Base-by-base conservation (phyloP, 23 tunicate species). In the Halocynthia aurantium region DNA sequence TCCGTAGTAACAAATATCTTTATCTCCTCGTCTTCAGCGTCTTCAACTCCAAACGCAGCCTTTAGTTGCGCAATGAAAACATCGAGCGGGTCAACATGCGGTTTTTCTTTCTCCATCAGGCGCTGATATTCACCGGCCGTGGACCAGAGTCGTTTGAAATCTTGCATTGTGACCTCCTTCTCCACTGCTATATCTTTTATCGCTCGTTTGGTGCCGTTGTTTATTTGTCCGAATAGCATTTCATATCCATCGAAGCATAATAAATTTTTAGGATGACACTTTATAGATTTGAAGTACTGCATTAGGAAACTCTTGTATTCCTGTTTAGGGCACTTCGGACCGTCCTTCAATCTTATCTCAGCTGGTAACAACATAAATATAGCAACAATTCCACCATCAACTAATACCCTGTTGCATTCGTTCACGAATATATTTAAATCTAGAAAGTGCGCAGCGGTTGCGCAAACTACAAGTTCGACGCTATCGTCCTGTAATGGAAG, bases 371-470 rank as follows among this genome's bases (percentile, higher is more conserved):
- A 65, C 17, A 49, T 65, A 2, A 20, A 65, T 20, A 65, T 65
- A 10, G 70, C 70, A 5, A 65, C 70, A 65, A 40, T 20, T 15
- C 70, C 70, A 65, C 19, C 19, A 15, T 40, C 10, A 20, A 20
- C 31, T 6, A 65, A 65, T 65, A 65, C 70, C 31, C 70, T 11
- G 31, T 65, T 65, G 19, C 70, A 65, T 65, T 65, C 70, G 2
- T 9, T 9, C 31, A 20, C 70, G 19, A 65, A 65, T 0, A 49
- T 65, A 9, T 11, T 11, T 65, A 65, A 10, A 15, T 65, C 31
- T 9, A 65, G 70, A 40, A 40, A 65, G 31, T 65, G 70, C 19
- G 70, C 70, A 2, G 70, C 70, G 31, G 70, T 65, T 15, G 70
- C 70, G 6, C 70, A 65, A 15, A 11, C 31, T 49, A 65, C 70